A percentile compares a stretch with the other conserved stretches of the same genome.
Evolutionary conservation across 2,113 vertebrate genomes (phyloP).

Genomic region (Protomyctophum bolini): DNA sequence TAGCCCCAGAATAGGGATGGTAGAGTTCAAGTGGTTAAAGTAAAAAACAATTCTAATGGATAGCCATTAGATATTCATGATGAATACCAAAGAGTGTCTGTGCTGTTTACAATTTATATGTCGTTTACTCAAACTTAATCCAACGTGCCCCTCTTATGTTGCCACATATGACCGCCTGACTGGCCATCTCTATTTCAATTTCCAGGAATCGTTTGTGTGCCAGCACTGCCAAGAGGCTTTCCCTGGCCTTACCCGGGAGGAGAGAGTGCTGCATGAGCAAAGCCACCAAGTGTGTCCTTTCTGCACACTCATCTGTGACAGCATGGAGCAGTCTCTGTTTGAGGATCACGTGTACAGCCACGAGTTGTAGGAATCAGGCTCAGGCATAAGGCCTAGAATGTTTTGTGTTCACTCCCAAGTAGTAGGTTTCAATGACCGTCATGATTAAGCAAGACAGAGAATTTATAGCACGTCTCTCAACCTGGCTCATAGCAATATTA

Average conservation of each 20-base stretch:
- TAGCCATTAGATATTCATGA: neutral
- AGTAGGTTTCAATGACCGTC: too few species aligned
- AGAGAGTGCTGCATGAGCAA: constrained; percentile 74
- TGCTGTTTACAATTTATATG: constrained; percentile 43
- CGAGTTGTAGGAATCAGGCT: constrained; percentile 24
- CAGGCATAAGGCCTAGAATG: too few species aligned
- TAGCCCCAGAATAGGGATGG: too few species aligned
- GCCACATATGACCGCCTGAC: constrained; percentile 5
- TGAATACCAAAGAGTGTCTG: neutral
- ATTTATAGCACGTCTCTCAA: too few species aligned
- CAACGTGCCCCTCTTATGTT: constrained; percentile 31
- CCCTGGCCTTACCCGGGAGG: constrained; percentile 64
- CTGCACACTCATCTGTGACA: constrained; percentile 75
- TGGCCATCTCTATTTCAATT: constrained; percentile 25
- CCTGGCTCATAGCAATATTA: too few species aligned
- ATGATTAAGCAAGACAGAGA: too few species aligned
- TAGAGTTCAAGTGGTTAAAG: too few species aligned
- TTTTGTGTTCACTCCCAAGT: too few species aligned
- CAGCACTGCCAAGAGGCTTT: constrained; percentile 73
- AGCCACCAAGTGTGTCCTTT: constrained; percentile 77
- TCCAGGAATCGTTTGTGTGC: constrained; percentile 59
- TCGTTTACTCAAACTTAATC: constrained; percentile 44
- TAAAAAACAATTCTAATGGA: neutral
- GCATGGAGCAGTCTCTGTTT: constrained; percentile 70
- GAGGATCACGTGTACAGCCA: constrained; percentile 80